These are phyloP conservation scores for Coelinius sp. DNA, from an alignment of 2,888 invertebrate genomes.

Conservation along the genomic window DNA sequence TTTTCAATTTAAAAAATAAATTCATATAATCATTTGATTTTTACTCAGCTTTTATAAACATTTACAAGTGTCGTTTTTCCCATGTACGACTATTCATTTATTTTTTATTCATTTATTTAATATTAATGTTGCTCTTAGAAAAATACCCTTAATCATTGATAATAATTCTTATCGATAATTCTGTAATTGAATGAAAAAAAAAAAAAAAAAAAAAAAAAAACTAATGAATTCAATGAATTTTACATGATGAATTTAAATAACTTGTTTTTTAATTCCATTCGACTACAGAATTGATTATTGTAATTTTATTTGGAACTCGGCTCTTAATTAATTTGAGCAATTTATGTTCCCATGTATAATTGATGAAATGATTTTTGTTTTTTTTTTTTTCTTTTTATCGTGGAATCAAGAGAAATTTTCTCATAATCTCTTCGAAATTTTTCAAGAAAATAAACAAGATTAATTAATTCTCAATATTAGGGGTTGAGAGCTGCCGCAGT, in stretches of 20 bases:
- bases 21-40: neutral
- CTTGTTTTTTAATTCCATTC: neutral
- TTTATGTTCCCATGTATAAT: neutral
- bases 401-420: neutral
- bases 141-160: constrained; percentile 1
- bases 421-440: constrained; percentile 1
- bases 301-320: neutral
- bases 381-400: neutral
- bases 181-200: neutral
- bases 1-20: neutral
- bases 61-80: constrained; percentile 7
- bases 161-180: neutral
- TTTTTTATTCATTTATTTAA: neutral
- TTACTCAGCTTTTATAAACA: neutral
- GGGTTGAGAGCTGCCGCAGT: neutral
- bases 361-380: no score
- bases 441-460: neutral
- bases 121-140: neutral
- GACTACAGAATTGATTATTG: neutral
- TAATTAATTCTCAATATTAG: neutral
- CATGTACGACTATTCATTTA: neutral
- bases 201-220: neutral
- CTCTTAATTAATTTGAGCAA: constrained; percentile 2
- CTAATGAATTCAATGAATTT: neutral
- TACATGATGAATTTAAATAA: neutral